Percentiles rank a stretch among this genome's conserved stretches.
phyloP scores from a whole-genome alignment of 2,797 vertebrate species.

The Cryptoblepharus egeriae region DNA sequence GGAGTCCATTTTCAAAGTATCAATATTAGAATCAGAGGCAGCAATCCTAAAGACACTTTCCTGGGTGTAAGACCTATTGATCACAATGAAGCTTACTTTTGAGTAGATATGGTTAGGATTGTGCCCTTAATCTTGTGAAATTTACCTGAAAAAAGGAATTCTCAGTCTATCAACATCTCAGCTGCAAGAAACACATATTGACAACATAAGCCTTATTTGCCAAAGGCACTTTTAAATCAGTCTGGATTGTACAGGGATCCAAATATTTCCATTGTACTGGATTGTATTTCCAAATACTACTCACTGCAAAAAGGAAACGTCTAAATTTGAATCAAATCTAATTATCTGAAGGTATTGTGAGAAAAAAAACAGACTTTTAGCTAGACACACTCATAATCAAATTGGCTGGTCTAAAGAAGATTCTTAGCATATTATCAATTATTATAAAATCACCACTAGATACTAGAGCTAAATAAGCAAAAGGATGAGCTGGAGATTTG shows the following conservation, averaged over 20 bases:
- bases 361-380: neutral
- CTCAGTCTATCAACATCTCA: neutral
- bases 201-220: neutral
- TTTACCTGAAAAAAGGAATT: neutral
- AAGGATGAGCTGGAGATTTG: neutral
- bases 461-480: neutral
- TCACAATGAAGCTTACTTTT: too few relatives aligned
- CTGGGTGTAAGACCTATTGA: too few relatives aligned
- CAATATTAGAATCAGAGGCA: neutral
- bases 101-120: too few relatives aligned
- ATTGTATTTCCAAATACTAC: neutral
- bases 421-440: neutral
- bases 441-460: neutral
- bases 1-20: neutral
- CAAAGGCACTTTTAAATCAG: neutral
- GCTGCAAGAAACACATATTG: neutral
- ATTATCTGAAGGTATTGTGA: neutral
- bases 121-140: neutral
- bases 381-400: neutral
- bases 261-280: too few relatives aligned
- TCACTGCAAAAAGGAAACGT: slow-evolving; percentile 1
- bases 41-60: too few relatives aligned
- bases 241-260: neutral
- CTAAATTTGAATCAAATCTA: neutral
- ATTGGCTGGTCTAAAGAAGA: neutral